Evolutionary conservation across 2,888 invertebrate species (phyloP), one percentile per base, ranked within the genome.

Genomic region (Aphelenchoides bicaudatus): DNA sequence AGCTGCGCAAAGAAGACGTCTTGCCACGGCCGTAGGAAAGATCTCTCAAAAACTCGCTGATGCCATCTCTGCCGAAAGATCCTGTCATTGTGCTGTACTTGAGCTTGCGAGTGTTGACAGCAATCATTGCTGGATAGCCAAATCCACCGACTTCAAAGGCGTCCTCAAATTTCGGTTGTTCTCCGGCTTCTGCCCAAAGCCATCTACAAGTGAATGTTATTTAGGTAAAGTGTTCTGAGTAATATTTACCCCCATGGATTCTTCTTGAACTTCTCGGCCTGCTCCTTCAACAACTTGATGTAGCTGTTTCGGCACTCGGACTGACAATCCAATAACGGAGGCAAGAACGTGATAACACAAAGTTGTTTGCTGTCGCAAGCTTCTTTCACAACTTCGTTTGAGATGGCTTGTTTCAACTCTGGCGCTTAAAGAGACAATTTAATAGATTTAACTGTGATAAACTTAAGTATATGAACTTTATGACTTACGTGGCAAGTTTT

Each of bases 91-190:
- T 85, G 0, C 94, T 66, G 83, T 88, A 98, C 81, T 94, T 94
- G 86, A 91, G 88, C 82, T 98, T 98, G 81, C 93, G 90, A 13
- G 88, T 86, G 82, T 93, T 98, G 58, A 96, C 87, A 19, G 91
- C 92, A 4, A 92, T 93, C 88, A 99, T 88, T 0, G 96, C 94
- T 1, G 98, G 98, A 81, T 98, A 98, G 8, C 98, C 98, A 81
- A 98, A 98, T 87, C 85, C 98, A 63, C 98, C 98, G 67, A 98
- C 88, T 79, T 91, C 96, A 31, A 99, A 81, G 0, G 90, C 86
- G 63, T 87, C 87, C 80, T 98, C 98, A 19, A 98, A 80, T 0
- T 87, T 85, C 0, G 84, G 80, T 80, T 98, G 94, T 1, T 88
- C 85, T 8, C 87, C 89, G 39, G 91, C 94, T 80, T 96, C 94